Evolutionary conservation across 2,113 vertebrate species (phyloP).

Genomic region (Onychostoma macrolepis): DNA sequence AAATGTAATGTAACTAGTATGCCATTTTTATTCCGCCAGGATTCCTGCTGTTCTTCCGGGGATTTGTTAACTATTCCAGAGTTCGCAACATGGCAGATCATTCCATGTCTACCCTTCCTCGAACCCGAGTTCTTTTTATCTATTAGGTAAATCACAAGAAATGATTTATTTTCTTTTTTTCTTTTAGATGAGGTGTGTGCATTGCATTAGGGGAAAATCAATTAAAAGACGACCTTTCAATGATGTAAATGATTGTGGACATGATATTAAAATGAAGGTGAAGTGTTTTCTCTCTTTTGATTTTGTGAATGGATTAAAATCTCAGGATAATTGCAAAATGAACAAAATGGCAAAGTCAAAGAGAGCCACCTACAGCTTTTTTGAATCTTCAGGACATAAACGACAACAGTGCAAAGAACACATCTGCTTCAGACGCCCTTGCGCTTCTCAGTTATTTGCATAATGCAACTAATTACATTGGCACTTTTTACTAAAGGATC

Average conservation of each 20-base stretch:
- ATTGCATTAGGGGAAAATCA: background rate
- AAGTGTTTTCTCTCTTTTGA: background rate
- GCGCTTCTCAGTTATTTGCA: slow-evolving; percentile 26
- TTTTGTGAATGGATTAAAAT: slow-evolving; percentile 45
- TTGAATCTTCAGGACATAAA: slow-evolving; percentile 41
- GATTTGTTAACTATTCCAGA: slow-evolving; percentile 98
- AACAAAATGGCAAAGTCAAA: slow-evolving; percentile 24
- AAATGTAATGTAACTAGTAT: background rate
- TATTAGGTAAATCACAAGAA: slow-evolving; percentile 83
- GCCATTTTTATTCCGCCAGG: slow-evolving; percentile 71
- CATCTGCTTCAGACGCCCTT: slow-evolving; percentile 52
- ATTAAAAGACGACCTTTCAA: background rate
- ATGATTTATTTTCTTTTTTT: background rate
- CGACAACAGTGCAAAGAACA: slow-evolving; percentile 11
- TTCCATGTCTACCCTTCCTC: slow-evolving; percentile 89
- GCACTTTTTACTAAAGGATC: slow-evolving; percentile 63
- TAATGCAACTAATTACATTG: slow-evolving; percentile 66
- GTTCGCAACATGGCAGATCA: slow-evolving; percentile 96
- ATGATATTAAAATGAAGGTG: background rate
- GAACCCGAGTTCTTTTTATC: slow-evolving; percentile 98
- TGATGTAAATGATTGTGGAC: background rate
- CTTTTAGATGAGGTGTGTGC: background rate
- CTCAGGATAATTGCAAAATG: slow-evolving; percentile 51
- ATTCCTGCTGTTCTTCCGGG: slow-evolving; percentile 95
- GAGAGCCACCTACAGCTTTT: slow-evolving; percentile 12